Conservation (phyloP, 1,140 invertebrate genomes). For the Pogonognathellus flavescens region DNA sequence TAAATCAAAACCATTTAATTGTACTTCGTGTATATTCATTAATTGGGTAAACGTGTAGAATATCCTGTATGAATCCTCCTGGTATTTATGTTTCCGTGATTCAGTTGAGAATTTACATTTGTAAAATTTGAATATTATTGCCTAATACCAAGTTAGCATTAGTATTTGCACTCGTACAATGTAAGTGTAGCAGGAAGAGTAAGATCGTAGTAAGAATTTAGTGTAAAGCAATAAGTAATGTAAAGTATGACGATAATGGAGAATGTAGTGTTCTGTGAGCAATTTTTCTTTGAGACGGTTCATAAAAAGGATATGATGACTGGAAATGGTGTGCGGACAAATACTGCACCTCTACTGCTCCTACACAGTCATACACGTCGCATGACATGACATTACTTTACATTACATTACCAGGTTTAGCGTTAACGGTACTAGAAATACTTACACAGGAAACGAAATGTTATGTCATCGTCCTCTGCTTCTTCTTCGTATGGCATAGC, state of each 20-base stretch:
- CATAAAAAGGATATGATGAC: constrained; percentile 20
- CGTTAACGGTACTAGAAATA: constrained; percentile 30
- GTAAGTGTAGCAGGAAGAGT: too few relatives aligned
- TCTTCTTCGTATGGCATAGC: too few relatives aligned
- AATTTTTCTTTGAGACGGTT: constrained; percentile 25
- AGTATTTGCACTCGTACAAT: too few relatives aligned
- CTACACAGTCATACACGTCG: not conserved
- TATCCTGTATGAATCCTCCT: too few relatives aligned
- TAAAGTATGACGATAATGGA: not conserved
- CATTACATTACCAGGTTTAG: constrained; percentile 33
- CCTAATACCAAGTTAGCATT: too few relatives aligned
- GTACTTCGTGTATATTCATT: too few relatives aligned
- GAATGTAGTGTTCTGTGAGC: not conserved
- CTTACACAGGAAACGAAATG: constrained; percentile 30
- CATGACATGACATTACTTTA: not conserved
- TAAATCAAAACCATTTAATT: too few relatives aligned
- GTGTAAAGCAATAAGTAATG: not conserved
- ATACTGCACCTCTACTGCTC: not conserved
- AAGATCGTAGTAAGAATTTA: constrained; percentile 2
- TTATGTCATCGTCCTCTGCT: not conserved
- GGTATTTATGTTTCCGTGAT: too few relatives aligned
- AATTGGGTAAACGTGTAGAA: too few relatives aligned
- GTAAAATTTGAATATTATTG: too few relatives aligned
- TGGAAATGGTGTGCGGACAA: not conserved
- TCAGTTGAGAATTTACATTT: too few relatives aligned